These are phyloP conservation scores for Mugil cephalus DNA, from an alignment of 2,113 vertebrate species.

Conservation along the genomic window DNA sequence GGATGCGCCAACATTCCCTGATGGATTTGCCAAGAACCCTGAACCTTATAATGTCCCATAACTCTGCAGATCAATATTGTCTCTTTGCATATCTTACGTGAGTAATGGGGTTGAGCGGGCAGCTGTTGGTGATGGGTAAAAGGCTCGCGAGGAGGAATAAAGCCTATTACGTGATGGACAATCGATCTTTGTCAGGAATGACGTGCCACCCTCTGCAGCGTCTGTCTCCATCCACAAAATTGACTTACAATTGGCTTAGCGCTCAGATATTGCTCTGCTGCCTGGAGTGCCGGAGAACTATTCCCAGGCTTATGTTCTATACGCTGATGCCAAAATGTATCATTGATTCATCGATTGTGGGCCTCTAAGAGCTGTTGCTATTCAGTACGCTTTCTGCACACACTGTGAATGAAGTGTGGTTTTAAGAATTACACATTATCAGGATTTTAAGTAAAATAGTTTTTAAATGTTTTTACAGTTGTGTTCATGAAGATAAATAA, in stretches of 20 bases:
- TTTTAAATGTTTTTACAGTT: neutral
- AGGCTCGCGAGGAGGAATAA: conserved; percentile 40
- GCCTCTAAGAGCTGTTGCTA: conserved; percentile 16
- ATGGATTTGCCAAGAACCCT: conserved; percentile 38
- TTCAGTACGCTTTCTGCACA: conserved; percentile 11
- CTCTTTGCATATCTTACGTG: conserved; percentile 27
- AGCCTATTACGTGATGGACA: conserved; percentile 37
- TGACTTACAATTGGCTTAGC: conserved; percentile 49
- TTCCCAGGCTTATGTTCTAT: conserved; percentile 36
- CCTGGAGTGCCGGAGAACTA: conserved; percentile 43
- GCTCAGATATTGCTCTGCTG: conserved; percentile 58
- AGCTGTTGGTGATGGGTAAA: conserved; percentile 11
- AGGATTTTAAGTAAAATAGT: neutral
- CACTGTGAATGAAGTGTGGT: neutral
- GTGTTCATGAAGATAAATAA: too few relatives aligned
- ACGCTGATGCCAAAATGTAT: conserved; percentile 27
- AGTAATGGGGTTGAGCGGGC: conserved; percentile 22
- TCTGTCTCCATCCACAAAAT: conserved; percentile 35
- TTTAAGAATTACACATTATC: neutral
- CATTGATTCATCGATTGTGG: conserved; percentile 52
- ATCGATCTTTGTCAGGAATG: conserved; percentile 59
- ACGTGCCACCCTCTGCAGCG: conserved; percentile 30
- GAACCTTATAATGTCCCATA: conserved; percentile 35
- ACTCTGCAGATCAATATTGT: conserved; percentile 18
- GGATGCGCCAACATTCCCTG: conserved; percentile 21